Base-by-base conservation (phyloP, 2,888 invertebrate genomes). In the Mythimna ferrago region DNA sequence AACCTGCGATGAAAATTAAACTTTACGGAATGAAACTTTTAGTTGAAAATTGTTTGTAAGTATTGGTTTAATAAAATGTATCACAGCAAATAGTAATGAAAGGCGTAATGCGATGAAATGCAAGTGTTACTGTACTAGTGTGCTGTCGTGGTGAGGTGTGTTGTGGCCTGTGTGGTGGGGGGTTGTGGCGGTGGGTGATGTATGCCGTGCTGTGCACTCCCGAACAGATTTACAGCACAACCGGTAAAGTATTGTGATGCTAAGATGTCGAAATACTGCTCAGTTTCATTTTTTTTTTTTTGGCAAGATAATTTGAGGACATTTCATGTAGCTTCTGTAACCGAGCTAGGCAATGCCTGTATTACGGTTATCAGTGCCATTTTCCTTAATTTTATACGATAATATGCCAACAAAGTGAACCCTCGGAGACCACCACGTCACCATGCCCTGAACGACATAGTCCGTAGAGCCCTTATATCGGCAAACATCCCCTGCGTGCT, bases 51-150 rank as follows among this genome's bases (percentile, higher is more conserved):
- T 10, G 35, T 7, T 60, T 66, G 54, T 11, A n/a, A 19, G 19
- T 6, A 4, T 14, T 41, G 5, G 1, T 53, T 65, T 62, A 66
- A 65, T 77, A 74, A 82, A 78, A 80, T 77, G 63, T 78, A 77
- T 76, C 71, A 72, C 63, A 65, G 75, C 80, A 82, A 32, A 80
- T 80, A 84, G 81, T 86, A 88, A 88, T 88, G 88, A 83, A 80
- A 79, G 84, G 81, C 72, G 86, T 83, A 87, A 82, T 81, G 80
- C 74, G 76, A 79, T 82, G 74, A 79, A 80, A 72, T 75, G 67
- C 77, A 68, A 56, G n/a, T 64, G 60, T 38, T 26, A 26, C 26
- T 26, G 19, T 61, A 54, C 66, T n/a, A 11, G 63, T 64, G 69
- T 68, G 67, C 26, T 66, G 61, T 58, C 21, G 54, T 16, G 71